phyloP scores from a whole-genome alignment of 2,797 vertebrate genomes.

The Silurus aristotelis region DNA sequence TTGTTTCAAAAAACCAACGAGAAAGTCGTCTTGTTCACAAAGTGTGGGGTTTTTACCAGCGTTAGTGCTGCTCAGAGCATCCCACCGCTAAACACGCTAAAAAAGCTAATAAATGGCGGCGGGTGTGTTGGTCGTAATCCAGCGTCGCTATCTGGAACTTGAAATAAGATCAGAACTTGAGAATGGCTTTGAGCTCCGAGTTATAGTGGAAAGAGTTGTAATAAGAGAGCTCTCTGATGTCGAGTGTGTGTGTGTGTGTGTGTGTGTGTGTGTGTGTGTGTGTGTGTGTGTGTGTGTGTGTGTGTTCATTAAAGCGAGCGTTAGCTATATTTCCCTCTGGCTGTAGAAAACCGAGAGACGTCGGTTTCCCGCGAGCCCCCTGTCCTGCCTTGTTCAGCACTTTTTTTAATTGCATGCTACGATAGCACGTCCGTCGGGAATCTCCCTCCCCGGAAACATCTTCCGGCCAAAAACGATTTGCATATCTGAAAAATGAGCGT shows the following conservation, averaged over 20 bases:
- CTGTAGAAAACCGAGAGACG: conserved; percentile 26
- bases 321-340: conserved; percentile 53
- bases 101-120: neutral
- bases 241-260: neutral
- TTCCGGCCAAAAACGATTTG: neutral
- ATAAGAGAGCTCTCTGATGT: conserved; percentile 20
- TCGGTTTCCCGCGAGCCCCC: conserved; percentile 58
- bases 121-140: neutral
- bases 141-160: neutral
- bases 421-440: conserved; percentile 19
- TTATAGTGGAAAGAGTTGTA: conserved; percentile 32
- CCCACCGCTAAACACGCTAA: neutral
- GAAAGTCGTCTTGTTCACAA: neutral
- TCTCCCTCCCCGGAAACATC: conserved; percentile 25
- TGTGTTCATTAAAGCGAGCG: conserved; percentile 63
- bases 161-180: conserved; percentile 27
- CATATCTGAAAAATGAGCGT: conserved; percentile 3
- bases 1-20: neutral
- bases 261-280: neutral
- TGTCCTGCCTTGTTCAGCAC: conserved; percentile 63
- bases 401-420: conserved; percentile 49
- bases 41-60: neutral
- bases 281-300: conserved; percentile 17
- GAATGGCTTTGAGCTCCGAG: conserved; percentile 37
- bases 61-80: neutral